These are phyloP conservation scores for Myopa testacea DNA, from an alignment of 2,888 invertebrate species.

Conservation along the genomic window DNA sequence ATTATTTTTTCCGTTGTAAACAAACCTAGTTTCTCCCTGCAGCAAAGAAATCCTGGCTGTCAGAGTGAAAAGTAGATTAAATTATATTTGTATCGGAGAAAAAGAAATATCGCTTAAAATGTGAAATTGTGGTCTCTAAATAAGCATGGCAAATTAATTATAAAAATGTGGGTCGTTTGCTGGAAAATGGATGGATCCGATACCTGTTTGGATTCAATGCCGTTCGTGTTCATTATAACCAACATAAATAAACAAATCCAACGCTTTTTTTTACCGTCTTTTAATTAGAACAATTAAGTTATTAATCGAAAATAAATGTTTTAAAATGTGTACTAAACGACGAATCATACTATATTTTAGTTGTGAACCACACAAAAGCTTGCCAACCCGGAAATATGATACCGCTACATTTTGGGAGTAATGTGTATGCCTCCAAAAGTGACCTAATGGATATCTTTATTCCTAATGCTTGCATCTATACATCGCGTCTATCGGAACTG, in stretches of 20 bases:
- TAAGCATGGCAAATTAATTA: no score
- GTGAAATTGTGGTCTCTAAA: no score
- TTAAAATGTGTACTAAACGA: neutral
- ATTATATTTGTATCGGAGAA: no score
- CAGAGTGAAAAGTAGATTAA: no score
- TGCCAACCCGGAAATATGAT: constrained; percentile 48
- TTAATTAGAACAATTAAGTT: constrained; percentile 2
- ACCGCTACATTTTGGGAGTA: constrained; percentile 65
- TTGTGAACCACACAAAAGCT: constrained; percentile 1
- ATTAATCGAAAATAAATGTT: neutral
- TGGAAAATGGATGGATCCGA: no score
- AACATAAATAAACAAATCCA: constrained; percentile 17
- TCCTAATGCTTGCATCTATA: constrained; percentile 63
- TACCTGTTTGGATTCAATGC: no score
- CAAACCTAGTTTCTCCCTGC: no score
- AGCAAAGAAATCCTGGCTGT: no score
- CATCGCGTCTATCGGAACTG: constrained; percentile 62
- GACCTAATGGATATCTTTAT: constrained; percentile 63
- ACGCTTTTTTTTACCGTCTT: constrained; percentile 2
- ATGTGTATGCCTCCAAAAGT: constrained; percentile 61
- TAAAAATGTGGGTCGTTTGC: no score
- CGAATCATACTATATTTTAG: neutral
- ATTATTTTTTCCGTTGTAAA: no score
- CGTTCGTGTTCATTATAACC: no score
- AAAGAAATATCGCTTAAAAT: no score